Base-by-base conservation (phyloP, 1,140 invertebrate species). In the Cherax destructor region DNA sequence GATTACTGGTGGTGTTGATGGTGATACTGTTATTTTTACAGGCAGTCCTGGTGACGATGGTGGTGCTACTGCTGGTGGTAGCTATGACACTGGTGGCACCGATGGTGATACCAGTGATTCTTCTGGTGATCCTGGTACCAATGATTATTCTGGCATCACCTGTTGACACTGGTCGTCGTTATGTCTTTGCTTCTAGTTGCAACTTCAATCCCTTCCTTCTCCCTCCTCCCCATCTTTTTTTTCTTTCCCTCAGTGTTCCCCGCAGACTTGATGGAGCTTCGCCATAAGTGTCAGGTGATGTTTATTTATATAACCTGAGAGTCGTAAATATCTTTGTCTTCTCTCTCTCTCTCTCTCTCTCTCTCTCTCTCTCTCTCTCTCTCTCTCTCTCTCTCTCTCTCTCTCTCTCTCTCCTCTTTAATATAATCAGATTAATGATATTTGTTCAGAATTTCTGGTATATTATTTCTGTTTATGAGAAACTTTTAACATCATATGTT, bases 251-350 rank as follows among this genome's bases (percentile, higher is more conserved):
- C n/a, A 21, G n/a, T 24, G n/a, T 5, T 11, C 50, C 13, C 52
- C n/a, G 52, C 30, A 52, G 61, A 24, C 52, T 52, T n/a, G 80
- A 18, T 16, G 61, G 61, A 65, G 61, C 61, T 5, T 65, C 11
- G 52, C 52, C 21, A 10, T 41, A 61, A 83, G 80, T 83, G 61
- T 83, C 80, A 61, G 52, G 80, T 83, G 80, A 9, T 77, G 80
- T 83, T 83, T 83, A 61, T 83, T 83, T 83, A 83, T 83, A 83
- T 83, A 83, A 61, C 80, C 6, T 65, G 80, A 83, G 52, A 18
- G 80, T 61, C 80, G 13, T 65, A 16, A 5, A 5, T 18, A 21
- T 65, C 76, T 77, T n/a, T 77, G 4, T 30, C 11, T 30, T 10
- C 47, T 77, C 30, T 16, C 10, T 77, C 24, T 30, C 76, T 77